These are phyloP conservation scores for Pogoniulus pusillus DNA, from an alignment of 2,797 vertebrate genomes.

Conservation along the genomic window DNA sequence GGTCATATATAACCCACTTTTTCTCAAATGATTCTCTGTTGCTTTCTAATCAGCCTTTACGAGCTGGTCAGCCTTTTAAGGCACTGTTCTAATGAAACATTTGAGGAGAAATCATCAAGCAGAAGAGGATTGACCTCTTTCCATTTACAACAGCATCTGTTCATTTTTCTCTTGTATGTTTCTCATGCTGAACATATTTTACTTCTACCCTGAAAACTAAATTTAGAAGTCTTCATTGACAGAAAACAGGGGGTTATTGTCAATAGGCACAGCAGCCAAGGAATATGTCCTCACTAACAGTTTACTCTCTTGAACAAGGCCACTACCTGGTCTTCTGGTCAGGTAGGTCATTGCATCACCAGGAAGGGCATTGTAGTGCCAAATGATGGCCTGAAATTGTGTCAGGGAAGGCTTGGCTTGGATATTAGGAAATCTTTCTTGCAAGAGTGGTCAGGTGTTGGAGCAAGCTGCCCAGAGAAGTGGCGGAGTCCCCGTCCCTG, in stretches of 20 bases:
- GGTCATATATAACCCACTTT: not conserved
- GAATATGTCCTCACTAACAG: not conserved
- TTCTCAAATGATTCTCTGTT: not conserved
- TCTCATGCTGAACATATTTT: not conserved
- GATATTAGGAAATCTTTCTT: too few relatives aligned
- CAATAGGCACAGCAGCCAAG: not conserved
- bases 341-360: not conserved
- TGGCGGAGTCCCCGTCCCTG: too few relatives aligned
- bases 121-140: not conserved
- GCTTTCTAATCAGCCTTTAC: not conserved
- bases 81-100: constrained; percentile 1
- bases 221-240: not conserved
- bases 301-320: not conserved
- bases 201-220: constrained; percentile 23
- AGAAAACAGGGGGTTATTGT: not conserved
- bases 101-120: constrained; percentile 2
- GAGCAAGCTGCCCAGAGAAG: too few relatives aligned
- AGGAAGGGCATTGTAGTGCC: not conserved
- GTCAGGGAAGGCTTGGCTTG: too few relatives aligned
- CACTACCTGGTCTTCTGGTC: not conserved
- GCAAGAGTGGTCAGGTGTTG: too few relatives aligned
- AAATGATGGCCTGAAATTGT: not conserved
- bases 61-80: not conserved
- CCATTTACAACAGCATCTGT: not conserved
- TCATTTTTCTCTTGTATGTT: not conserved